phyloP scores from a whole-genome alignment of 1,140 invertebrate species.

The Hypsibius dujardini region DNA sequence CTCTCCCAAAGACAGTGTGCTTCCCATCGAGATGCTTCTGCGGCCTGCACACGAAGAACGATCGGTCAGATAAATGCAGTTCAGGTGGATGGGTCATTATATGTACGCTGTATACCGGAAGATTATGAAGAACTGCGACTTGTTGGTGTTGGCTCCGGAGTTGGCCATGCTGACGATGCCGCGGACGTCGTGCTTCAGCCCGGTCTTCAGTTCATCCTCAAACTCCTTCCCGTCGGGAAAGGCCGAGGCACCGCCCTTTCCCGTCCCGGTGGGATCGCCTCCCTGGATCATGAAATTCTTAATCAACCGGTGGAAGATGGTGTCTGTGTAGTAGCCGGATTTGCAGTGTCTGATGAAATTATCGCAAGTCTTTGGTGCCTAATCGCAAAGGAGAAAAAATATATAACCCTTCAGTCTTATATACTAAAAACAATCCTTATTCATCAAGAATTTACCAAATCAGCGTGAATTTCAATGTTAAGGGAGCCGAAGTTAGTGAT shows the following conservation, averaged over 20 bases:
- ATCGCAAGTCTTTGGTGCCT: slow-evolving; percentile 76
- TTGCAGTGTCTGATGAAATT: slow-evolving; percentile 85
- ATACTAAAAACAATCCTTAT: slow-evolving; percentile 18
- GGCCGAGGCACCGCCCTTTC: slow-evolving; percentile 76
- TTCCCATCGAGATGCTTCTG: slow-evolving; percentile 88
- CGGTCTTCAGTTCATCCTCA: slow-evolving; percentile 79
- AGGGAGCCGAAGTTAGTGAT: slow-evolving; percentile 72
- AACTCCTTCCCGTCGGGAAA: slow-evolving; percentile 67
- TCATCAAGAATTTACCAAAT: slow-evolving; percentile 39
- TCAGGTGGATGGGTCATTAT: neutral
- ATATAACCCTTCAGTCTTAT: slow-evolving; percentile 16
- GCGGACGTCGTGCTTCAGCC: slow-evolving; percentile 70
- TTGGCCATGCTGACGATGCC: slow-evolving; percentile 96
- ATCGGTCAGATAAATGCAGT: slow-evolving; percentile 35
- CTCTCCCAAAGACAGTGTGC: slow-evolving; percentile 58
- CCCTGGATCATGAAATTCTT: slow-evolving; percentile 98
- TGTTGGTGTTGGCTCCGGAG: slow-evolving; percentile 83
- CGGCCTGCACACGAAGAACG: slow-evolving; percentile 92
- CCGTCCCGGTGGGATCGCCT: slow-evolving; percentile 89
- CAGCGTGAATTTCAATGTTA: slow-evolving; percentile 85
- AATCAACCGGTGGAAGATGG: slow-evolving; percentile 86
- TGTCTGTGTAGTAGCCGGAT: slow-evolving; percentile 79
- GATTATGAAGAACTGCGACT: slow-evolving; percentile 60
- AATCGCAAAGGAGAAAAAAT: neutral
- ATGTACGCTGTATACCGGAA: slow-evolving; percentile 15